These are phyloP conservation scores for Megalopta genalis DNA, from an alignment of 1,140 invertebrate genomes.

Conservation along the genomic window DNA sequence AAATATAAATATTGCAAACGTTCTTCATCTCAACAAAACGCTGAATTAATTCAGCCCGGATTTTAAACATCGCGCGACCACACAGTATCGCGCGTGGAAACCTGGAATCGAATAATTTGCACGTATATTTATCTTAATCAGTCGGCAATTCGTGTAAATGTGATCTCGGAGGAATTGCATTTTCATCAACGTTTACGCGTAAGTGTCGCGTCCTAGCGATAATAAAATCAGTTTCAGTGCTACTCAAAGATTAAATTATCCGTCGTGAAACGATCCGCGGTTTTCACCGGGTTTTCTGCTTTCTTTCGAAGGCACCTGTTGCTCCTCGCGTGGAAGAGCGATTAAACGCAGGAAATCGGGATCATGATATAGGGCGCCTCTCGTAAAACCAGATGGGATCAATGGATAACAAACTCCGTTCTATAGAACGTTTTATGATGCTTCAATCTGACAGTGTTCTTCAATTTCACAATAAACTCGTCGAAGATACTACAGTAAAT, in stretches of 20 bases:
- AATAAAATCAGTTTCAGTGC: background rate
- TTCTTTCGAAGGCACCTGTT: constrained; percentile 44
- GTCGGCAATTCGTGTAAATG: too few relatives aligned
- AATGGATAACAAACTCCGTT: background rate
- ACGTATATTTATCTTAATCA: too few relatives aligned
- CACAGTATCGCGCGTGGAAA: too few relatives aligned
- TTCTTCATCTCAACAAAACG: too few relatives aligned
- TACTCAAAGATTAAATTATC: background rate
- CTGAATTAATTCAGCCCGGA: too few relatives aligned
- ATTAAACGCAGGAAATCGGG: constrained; percentile 45
- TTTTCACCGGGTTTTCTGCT: constrained; percentile 25
- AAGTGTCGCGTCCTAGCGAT: background rate
- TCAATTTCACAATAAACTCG: background rate
- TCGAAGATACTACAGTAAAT: too few relatives aligned
- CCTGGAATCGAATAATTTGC: background rate
- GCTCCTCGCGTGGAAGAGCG: constrained; percentile 36
- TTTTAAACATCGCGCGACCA: too few relatives aligned
- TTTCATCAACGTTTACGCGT: background rate
- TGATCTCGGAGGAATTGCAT: background rate
- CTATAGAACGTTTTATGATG: background rate
- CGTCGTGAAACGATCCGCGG: background rate
- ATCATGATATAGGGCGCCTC: background rate
- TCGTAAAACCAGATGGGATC: background rate
- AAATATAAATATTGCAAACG: too few relatives aligned
- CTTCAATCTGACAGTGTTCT: background rate